Percentiles rank a stretch among this genome's conserved stretches.
Evolutionary conservation across 2,113 vertebrate species (phyloP).

Genomic region (Cranoglanis bouderius): DNA sequence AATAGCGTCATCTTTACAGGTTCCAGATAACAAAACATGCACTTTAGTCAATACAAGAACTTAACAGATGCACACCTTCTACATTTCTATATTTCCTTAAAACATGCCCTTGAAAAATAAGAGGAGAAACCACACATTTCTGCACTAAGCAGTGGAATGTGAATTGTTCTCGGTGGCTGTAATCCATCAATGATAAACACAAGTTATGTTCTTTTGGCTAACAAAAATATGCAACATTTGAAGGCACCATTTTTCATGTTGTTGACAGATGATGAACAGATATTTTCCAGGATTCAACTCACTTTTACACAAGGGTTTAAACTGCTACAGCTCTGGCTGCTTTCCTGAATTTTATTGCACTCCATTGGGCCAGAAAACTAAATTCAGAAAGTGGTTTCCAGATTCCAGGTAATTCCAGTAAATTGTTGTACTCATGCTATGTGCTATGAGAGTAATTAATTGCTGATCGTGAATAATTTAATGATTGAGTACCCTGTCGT

Average conservation of each 20-base stretch:
- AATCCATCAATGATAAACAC: slow-evolving; percentile 42
- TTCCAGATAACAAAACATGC: background rate
- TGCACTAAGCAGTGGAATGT: slow-evolving; percentile 31
- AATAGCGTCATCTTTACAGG: background rate
- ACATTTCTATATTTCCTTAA: slow-evolving; percentile 4
- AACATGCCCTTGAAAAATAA: background rate
- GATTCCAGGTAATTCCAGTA: slow-evolving; percentile 7
- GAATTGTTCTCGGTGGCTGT: slow-evolving; percentile 43
- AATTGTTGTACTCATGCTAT: slow-evolving; percentile 23
- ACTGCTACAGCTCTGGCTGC: slow-evolving; percentile 31
- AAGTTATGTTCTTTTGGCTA: slow-evolving; percentile 44
- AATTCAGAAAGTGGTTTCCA: background rate
- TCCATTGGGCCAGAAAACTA: slow-evolving; percentile 6
- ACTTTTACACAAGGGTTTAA: slow-evolving; percentile 27
- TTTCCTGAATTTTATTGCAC: slow-evolving; percentile 32
- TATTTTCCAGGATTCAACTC: slow-evolving; percentile 44
- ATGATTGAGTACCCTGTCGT: slow-evolving; percentile 35
- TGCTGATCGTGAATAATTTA: slow-evolving; percentile 16
- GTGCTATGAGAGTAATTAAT: slow-evolving; percentile 31
- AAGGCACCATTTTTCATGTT: slow-evolving; percentile 42
- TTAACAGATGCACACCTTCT: background rate
- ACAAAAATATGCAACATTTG: slow-evolving; percentile 39
- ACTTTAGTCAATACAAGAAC: background rate
- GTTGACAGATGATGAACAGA: slow-evolving; percentile 41
- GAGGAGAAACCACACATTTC: slow-evolving; percentile 15